Base-by-base conservation (phyloP, 2,888 invertebrate species). In the Drosophila mercatorum region DNA sequence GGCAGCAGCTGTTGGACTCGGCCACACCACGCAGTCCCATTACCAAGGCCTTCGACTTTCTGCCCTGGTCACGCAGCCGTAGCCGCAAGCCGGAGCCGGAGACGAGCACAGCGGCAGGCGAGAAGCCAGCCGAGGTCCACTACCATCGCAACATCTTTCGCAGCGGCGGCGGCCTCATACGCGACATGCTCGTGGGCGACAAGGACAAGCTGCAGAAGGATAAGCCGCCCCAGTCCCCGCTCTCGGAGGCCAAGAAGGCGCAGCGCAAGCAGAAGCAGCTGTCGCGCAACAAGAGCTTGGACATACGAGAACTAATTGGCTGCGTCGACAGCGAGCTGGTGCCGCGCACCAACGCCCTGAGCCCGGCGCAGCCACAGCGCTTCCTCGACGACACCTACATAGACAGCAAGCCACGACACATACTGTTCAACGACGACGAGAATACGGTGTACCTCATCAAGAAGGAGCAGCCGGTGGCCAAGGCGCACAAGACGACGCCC, bases 361-460 rank as follows among this genome's bases (percentile, higher is more conserved):
- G 51, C 8, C 41, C 49, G 34, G 17, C 75, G 1, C 74, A 74
- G 41, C 75, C 78, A n/a, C 68, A 64, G 12, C 75, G 87, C 11
- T 84, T 87, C 44, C 75, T 85, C 14, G 86, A 85, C 47, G 86
- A 86, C 73, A 83, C 88, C 26, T 81, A 81, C 34, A 71, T 82
- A 26, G 81, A 81, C 11, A 75, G 63, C 53, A 81, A 80, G 44
- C 77, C 81, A 1, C 91, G 91, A 55, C 93, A 93, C 65, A 93
- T 93, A 60, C 80, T 93, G 7, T 93, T 93, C 77, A 93, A 93
- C 63, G 93, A 93, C 49, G 92, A 93, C 38, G 93, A 93, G 64
- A 92, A 93, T 40, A 91, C 90, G 0, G 92, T 93, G n/a, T 93
- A 93, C 71, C 80, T 93, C 41, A 92, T 92, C n/a, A 91, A 92